Percentiles rank a stretch among this genome's conserved stretches.
These are phyloP conservation scores for Gulo gulo DNA, from an alignment of 2,113 vertebrate species.

Conservation along the genomic window DNA sequence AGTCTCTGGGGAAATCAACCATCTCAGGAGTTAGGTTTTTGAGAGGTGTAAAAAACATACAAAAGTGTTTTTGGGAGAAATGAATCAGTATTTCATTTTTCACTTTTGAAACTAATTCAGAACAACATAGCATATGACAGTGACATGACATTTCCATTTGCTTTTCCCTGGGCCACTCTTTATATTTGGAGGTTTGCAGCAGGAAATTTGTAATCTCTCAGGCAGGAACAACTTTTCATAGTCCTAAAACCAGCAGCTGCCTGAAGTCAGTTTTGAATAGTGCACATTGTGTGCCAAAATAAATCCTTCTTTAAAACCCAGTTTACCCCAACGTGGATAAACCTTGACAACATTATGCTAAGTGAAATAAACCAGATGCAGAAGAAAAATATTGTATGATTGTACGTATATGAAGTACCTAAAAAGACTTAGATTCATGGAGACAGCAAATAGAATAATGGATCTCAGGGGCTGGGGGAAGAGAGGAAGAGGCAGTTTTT, in stretches of 20 bases:
- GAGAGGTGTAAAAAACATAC: not conserved
- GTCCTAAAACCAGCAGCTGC: conserved; percentile 46
- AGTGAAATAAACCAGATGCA: not conserved
- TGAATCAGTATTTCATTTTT: conserved; percentile 47
- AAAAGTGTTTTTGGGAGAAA: conserved; percentile 38
- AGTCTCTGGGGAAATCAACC: conserved; percentile 29
- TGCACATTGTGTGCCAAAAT: conserved; percentile 25
- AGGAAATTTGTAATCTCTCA: not conserved
- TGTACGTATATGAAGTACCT: not conserved
- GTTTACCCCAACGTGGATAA: not conserved
- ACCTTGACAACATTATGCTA: not conserved
- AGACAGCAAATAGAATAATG: not conserved
- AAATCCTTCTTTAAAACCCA: conserved; percentile 46
- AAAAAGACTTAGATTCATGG: not conserved
- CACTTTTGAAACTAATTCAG: conserved; percentile 31
- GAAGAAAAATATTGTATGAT: not conserved
- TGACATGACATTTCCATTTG: not conserved
- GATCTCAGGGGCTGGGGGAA: not conserved
- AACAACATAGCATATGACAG: not conserved
- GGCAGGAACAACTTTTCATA: not conserved
- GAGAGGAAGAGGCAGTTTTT: not conserved
- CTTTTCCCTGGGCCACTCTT: conserved; percentile 20
- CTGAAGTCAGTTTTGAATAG: conserved; percentile 23
- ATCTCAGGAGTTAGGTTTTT: conserved; percentile 37
- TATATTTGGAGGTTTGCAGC: conserved; percentile 42